Evolutionary conservation across 2,113 vertebrate genomes (phyloP).

Genomic region (Asarcornis scutulata): DNA sequence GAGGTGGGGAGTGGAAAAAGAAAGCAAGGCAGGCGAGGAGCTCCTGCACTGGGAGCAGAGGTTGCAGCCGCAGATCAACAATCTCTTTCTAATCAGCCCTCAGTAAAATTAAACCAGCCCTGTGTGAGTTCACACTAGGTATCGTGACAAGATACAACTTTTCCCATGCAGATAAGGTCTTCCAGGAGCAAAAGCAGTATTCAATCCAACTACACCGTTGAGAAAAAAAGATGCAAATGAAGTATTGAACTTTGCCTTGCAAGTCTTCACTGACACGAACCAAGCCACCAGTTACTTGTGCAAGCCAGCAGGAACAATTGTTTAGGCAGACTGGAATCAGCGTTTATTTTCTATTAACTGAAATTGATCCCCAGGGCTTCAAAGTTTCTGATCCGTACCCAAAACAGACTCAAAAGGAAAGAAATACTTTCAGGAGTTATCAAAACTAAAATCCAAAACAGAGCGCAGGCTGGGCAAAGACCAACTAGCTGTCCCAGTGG

Average conservation of each 20-base stretch:
- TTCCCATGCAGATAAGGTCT: not conserved
- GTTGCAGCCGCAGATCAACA: not conserved
- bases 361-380: not conserved
- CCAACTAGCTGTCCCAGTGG: not conserved
- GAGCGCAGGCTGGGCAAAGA: not conserved
- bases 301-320: not conserved
- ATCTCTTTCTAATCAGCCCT: not conserved
- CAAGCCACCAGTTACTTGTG: not conserved
- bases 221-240: not conserved
- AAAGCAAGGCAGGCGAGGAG: not conserved
- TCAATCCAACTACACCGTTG: not conserved
- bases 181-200: not conserved
- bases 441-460: constrained; percentile 19
- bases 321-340: not conserved
- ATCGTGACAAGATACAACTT: not conserved
- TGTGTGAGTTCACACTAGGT: not conserved
- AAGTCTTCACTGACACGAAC: not conserved
- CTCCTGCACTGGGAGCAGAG: not conserved
- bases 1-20: not conserved
- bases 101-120: not conserved
- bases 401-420: not conserved
- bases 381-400: not conserved
- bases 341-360: not conserved
- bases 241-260: not conserved
- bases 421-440: not conserved